phyloP scores from a whole-genome alignment of 2,113 vertebrate genomes.

The Ursus arctos region DNA sequence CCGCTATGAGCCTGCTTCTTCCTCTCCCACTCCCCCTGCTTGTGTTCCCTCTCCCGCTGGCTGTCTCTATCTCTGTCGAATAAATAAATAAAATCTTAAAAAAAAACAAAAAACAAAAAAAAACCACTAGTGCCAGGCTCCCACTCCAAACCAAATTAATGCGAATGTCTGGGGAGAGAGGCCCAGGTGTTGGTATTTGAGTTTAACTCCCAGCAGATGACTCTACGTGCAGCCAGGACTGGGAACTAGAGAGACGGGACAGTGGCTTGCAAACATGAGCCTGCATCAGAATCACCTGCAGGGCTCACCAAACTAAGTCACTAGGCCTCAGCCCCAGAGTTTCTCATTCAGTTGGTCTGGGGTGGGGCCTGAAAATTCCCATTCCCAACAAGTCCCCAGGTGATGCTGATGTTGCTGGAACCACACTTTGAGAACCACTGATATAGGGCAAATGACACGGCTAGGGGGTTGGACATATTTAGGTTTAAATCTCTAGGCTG shows the following conservation, averaged over 20 bases:
- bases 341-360: neutral
- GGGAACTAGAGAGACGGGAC: neutral
- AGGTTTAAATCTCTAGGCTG: neutral
- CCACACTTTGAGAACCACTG: neutral
- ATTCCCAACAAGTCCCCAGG: neutral
- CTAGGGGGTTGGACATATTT: neutral
- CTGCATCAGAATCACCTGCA: neutral
- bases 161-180: neutral
- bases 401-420: neutral
- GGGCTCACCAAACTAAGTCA: neutral
- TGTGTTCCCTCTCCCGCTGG: no score
- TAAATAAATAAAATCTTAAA: no score
- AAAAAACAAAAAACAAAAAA: no score
- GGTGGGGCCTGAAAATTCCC: neutral
- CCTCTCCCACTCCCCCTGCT: no score
- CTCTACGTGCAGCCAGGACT: neutral
- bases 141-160: neutral
- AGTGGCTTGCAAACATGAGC: neutral
- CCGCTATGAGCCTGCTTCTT: no score
- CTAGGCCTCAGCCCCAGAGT: neutral
- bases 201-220: neutral
- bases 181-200: neutral
- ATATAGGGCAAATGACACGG: neutral
- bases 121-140: neutral
- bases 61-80: no score